Base-by-base conservation (phyloP, 2,113 vertebrate species). In the Rhynchomys soricoides region DNA sequence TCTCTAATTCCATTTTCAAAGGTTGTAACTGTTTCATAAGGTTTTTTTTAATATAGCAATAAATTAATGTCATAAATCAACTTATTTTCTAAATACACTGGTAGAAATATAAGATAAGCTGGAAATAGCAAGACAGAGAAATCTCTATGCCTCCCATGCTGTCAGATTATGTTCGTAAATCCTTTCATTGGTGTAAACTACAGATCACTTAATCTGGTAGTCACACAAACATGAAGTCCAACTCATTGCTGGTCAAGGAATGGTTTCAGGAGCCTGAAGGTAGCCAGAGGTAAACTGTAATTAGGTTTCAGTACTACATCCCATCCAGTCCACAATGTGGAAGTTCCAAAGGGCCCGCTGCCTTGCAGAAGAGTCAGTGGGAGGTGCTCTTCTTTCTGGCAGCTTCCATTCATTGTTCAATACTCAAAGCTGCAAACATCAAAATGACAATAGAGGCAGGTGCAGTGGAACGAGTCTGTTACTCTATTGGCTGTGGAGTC, bases 371-470 rank as follows among this genome's bases (percentile, higher is more conserved):
- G 9, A 29, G 45, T 40, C 7, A 8, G 4, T 29, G 81, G 13
- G 19, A 6, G 26, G 26, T 66, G 7, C 13, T 24, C 12, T 40
- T 26, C 8, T 85, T 62, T 43, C 7, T 3, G 5, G 4, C 34
- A 85, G 29, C 26, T 45, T 85, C 19, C 8, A 31, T n/a, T 57
- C 19, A 81, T 34, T 13, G 22, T 62, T 43, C 8, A 16, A 52
- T 5, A 43, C 12, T 43, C 29, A 50, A 13, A 40, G 62, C 7
- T 57, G 11, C 2, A 12, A 40, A 50, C 17, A 26, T 43, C 29
- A 13, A 8, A 48, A 3, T 0, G 5, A 1, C 7, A 26, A 10
- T 31, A n/a, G 3, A 50, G 16, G 16, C 37, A 71, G 37, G 70
- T 19, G 7, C 37, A 71, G 7, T 71, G 37, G 70, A n/a, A 6